phyloP scores from a whole-genome alignment of 2,888 invertebrate species.

The Oscheius sp. region DNA sequence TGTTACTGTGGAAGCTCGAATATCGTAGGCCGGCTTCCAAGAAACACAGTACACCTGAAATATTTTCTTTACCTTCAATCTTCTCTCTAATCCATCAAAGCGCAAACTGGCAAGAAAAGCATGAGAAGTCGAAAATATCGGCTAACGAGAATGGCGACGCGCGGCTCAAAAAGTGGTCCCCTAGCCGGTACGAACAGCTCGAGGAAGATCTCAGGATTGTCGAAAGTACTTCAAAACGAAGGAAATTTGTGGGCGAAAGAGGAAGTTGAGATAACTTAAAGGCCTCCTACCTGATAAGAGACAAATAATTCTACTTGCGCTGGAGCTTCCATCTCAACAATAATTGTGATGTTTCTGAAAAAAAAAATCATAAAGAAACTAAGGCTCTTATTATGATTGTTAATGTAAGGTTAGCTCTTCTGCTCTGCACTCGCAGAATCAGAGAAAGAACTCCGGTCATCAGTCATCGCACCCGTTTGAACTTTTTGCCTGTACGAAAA shows the following conservation, averaged over 20 bases:
- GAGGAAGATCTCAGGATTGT: no score
- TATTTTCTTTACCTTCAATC: background rate
- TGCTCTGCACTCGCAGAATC: no score
- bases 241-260: no score
- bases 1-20: slow-evolving; percentile 70
- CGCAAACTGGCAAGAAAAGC: background rate
- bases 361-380: no score
- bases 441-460: no score
- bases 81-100: background rate
- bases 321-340: slow-evolving; percentile 68
- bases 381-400: background rate
- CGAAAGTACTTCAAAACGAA: no score
- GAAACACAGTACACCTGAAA: slow-evolving; percentile 69
- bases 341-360: slow-evolving; percentile 70
- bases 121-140: background rate
- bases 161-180: no score
- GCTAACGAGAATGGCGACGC: no score
- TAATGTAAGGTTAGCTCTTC: no score
- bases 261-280: background rate
- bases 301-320: slow-evolving; percentile 65
- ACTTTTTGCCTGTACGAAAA: background rate
- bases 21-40: slow-evolving; percentile 72
- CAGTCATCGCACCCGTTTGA: no score
- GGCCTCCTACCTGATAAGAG: slow-evolving; percentile 65
- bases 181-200: no score